Percentiles rank a stretch among this genome's conserved stretches.
Conservation (phyloP, 2,113 vertebrate genomes). For the Lophotis ruficrista region DNA sequence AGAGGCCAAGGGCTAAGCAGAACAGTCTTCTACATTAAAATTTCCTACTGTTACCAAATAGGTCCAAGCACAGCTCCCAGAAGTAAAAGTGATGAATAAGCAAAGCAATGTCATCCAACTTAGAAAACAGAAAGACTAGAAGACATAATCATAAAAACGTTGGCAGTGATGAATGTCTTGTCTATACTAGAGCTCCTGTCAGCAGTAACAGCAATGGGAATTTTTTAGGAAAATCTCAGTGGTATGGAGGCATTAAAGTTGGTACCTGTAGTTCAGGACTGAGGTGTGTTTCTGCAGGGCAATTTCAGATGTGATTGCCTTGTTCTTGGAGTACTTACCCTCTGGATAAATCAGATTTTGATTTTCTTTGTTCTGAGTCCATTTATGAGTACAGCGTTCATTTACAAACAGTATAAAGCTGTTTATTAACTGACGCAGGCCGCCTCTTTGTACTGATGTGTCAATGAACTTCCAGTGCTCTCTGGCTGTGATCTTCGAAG, state of each 20-base stretch:
- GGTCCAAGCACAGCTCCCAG: not conserved
- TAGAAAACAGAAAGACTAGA: not conserved
- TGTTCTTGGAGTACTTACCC: not conserved
- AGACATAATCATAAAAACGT: conserved; percentile 3
- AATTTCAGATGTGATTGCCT: not conserved
- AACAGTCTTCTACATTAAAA: not conserved
- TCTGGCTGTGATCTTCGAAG: not conserved
- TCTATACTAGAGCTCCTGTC: not conserved
- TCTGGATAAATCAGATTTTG: not conserved
- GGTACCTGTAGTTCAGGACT: not conserved
- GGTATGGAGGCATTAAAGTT: not conserved
- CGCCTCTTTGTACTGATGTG: not conserved
- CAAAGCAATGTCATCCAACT: not conserved
- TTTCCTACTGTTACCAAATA: not conserved
- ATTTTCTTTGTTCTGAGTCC: not conserved
- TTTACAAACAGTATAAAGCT: not conserved
- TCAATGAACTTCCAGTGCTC: not conserved
- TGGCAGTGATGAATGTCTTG: not conserved
- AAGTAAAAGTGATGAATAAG: conserved; percentile 33
- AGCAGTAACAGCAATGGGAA: not conserved
- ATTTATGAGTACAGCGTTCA: not conserved
- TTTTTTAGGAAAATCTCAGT: not conserved
- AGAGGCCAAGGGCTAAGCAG: not conserved
- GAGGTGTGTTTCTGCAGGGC: not conserved
- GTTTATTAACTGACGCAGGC: not conserved